A percentile compares a stretch with the other conserved stretches of the same genome.
These are phyloP conservation scores for Myotis planiceps DNA, from an alignment of 2,797 vertebrate genomes.

Conservation along the genomic window DNA sequence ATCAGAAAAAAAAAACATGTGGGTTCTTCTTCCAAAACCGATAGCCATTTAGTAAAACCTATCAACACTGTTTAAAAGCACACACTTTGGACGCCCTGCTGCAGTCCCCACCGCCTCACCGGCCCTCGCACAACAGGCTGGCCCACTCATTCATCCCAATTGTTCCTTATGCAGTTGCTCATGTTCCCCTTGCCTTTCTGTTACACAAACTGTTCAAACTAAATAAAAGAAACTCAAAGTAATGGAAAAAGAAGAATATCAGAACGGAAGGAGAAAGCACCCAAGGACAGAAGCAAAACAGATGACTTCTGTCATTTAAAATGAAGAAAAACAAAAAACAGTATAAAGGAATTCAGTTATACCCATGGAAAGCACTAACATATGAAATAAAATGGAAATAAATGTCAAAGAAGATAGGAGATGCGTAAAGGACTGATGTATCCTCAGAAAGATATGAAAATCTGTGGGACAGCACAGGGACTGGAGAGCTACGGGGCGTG, in stretches of 20 bases:
- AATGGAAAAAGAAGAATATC: neutral
- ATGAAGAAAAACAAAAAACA: neutral
- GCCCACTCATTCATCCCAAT: neutral
- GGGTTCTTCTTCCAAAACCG: neutral
- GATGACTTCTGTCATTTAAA: neutral
- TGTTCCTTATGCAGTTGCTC: neutral
- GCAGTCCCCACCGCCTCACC: neutral
- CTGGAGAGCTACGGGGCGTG: neutral
- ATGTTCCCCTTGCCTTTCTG: neutral
- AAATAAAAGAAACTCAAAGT: constrained; percentile 31
- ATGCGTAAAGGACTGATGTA: neutral
- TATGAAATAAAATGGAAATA: neutral
- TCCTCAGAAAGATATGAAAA: neutral
- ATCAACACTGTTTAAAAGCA: neutral
- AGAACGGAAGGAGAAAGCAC: constrained; percentile 4
- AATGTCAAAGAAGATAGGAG: neutral
- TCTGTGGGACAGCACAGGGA: neutral
- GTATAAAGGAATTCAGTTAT: neutral
- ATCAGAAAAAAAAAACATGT: neutral
- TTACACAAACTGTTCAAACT: constrained; percentile 33
- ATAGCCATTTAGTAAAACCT: neutral
- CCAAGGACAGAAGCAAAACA: neutral
- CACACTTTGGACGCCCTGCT: neutral
- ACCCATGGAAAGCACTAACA: neutral
- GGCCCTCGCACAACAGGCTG: neutral